Evolutionary conservation across 2,797 vertebrate genomes (phyloP).

Genomic region (Myotis findleyi): DNA sequence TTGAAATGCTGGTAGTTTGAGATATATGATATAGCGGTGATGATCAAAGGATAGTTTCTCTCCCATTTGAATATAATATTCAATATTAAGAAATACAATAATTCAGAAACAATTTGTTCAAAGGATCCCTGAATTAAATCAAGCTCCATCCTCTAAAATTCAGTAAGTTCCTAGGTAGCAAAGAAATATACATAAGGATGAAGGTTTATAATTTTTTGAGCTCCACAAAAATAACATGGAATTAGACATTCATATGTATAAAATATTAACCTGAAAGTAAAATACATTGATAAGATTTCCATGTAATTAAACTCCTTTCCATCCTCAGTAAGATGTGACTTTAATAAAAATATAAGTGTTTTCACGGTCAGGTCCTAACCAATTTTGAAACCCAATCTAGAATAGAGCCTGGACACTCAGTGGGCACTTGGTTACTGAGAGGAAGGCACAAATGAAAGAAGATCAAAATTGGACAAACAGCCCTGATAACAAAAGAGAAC

Average conservation of each 20-base stretch:
- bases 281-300: slow-evolving; percentile 32
- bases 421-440: background rate
- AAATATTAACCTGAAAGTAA: slow-evolving; percentile 17
- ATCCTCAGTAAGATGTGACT: slow-evolving; percentile 8
- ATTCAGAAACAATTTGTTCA: slow-evolving; percentile 75
- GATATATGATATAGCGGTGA: slow-evolving; percentile 69
- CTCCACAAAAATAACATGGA: background rate
- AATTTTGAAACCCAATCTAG: background rate
- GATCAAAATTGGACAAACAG: slow-evolving; percentile 8
- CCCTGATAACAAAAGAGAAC: slow-evolving; percentile 27
- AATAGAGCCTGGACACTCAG: background rate
- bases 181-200: background rate
- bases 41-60: slow-evolving; percentile 79
- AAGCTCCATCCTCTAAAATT: slow-evolving; percentile 67
- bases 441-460: background rate
- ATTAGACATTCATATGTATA: slow-evolving; percentile 5
- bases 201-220: background rate
- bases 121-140: slow-evolving; percentile 35
- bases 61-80: slow-evolving; percentile 74
- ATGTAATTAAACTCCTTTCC: slow-evolving; percentile 43
- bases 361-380: background rate
- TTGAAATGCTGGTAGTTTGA: slow-evolving; percentile 71
- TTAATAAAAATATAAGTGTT: slow-evolving; percentile 55
- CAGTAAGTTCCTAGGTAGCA: background rate
- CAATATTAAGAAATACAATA: slow-evolving; percentile 59